These are phyloP conservation scores for Gymnarchus niloticus DNA, from an alignment of 2,113 vertebrate genomes.

Conservation along the genomic window DNA sequence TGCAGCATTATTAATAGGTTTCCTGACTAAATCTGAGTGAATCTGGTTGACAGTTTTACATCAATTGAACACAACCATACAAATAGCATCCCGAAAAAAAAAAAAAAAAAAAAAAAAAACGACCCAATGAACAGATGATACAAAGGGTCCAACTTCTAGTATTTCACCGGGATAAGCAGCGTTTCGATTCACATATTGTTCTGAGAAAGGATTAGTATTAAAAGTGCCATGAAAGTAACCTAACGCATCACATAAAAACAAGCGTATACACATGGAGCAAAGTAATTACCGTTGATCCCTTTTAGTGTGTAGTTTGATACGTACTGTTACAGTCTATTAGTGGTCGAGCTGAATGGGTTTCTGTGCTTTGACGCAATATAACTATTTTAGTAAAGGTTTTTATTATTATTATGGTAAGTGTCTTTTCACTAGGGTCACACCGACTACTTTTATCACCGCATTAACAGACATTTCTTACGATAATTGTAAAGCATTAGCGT, in stretches of 20 bases:
- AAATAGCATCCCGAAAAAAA: background rate
- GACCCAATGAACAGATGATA: too few relatives aligned
- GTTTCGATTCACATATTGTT: background rate
- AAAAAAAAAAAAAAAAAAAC: too few relatives aligned
- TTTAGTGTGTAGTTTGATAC: background rate
- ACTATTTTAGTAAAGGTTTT: background rate
- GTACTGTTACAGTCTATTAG: background rate
- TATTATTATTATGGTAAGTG: background rate
- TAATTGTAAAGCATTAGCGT: background rate
- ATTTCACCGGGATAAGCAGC: background rate
- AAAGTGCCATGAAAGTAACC: background rate
- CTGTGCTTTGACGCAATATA: background rate
- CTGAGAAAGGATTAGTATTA: too few relatives aligned
- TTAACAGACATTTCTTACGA: background rate
- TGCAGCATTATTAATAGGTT: too few relatives aligned
- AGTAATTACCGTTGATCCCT: too few relatives aligned
- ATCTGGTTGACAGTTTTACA: background rate
- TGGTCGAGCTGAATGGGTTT: background rate
- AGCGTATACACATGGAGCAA: background rate
- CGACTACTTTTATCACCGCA: background rate
- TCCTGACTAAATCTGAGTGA: background rate
- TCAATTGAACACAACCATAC: background rate
- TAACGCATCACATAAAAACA: background rate
- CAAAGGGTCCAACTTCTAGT: too few relatives aligned
- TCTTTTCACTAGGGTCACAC: background rate